Percentiles rank a stretch among this genome's conserved stretches.
Evolutionary conservation across 2,797 vertebrate species (phyloP).

Genomic region (Enteromius trimaculatus): DNA sequence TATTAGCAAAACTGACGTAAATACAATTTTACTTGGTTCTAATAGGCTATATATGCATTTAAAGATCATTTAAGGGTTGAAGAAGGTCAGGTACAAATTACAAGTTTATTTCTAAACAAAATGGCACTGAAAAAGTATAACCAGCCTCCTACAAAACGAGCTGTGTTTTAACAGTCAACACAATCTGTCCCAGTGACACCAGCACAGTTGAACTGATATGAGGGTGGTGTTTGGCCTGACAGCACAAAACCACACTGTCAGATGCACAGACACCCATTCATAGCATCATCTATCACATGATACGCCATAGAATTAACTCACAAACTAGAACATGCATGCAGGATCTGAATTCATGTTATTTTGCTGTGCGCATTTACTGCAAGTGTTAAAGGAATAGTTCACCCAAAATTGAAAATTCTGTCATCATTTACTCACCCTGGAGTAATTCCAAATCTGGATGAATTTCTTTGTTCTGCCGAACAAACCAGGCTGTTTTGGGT

Average conservation of each 20-base stretch:
- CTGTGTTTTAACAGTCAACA: constrained; percentile 23
- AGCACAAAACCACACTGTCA: constrained; percentile 19
- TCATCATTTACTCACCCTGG: too few species aligned
- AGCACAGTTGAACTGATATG: background rate
- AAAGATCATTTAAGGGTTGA: background rate
- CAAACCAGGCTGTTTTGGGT: too few species aligned
- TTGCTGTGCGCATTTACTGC: background rate
- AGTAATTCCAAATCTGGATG: too few species aligned
- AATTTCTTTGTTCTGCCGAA: too few species aligned
- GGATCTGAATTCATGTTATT: background rate
- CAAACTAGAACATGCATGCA: background rate
- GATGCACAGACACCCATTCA: constrained; percentile 6
- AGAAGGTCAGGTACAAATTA: background rate
- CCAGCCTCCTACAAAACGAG: background rate
- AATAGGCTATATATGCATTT: background rate
- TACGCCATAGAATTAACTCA: background rate
- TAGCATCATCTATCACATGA: constrained; percentile 3
- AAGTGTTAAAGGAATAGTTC: background rate
- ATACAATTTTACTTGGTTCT: background rate
- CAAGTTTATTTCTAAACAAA: background rate
- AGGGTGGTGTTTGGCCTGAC: constrained; percentile 8
- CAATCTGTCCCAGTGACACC: background rate
- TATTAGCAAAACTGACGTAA: background rate
- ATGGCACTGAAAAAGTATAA: background rate
- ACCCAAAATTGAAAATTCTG: too few species aligned